These are phyloP conservation scores for Thunnus albacares DNA, from an alignment of 2,797 vertebrate genomes.

Conservation along the genomic window DNA sequence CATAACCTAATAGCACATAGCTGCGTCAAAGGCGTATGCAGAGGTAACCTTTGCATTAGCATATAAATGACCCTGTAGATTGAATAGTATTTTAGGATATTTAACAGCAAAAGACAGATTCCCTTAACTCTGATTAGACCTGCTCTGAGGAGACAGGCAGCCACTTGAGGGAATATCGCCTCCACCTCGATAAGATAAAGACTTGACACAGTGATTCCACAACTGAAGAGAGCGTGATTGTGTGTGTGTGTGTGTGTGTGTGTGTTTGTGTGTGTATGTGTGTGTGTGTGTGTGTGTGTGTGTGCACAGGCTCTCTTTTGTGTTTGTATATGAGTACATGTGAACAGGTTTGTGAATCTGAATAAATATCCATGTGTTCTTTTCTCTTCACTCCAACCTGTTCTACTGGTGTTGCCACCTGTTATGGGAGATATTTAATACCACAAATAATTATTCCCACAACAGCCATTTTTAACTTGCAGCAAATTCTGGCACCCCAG, in stretches of 20 bases:
- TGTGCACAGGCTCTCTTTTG: slow-evolving; percentile 4
- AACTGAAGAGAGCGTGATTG: slow-evolving; percentile 40
- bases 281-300: slow-evolving; percentile 28
- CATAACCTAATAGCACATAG: slow-evolving; percentile 60
- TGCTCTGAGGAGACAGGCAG: slow-evolving; percentile 71
- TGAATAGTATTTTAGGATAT: slow-evolving; percentile 86
- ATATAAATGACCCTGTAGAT: slow-evolving; percentile 88
- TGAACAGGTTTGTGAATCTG: slow-evolving; percentile 32
- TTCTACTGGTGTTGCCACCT: not conserved
- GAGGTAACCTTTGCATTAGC: slow-evolving; percentile 86
- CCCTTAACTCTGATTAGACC: slow-evolving; percentile 78
- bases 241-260: slow-evolving; percentile 28
- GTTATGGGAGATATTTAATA: slow-evolving; percentile 10
- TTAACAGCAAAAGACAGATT: slow-evolving; percentile 83
- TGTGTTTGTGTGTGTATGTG: slow-evolving; percentile 32
- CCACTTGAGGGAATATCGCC: slow-evolving; percentile 80
- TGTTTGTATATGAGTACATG: slow-evolving; percentile 32
- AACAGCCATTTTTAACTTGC: slow-evolving; percentile 16
- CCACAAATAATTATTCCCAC: slow-evolving; percentile 12
- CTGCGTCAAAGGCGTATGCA: slow-evolving; percentile 74
- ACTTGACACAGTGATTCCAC: slow-evolving; percentile 73
- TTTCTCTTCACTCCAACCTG: slow-evolving; percentile 5
- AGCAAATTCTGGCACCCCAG: slow-evolving; percentile 1
- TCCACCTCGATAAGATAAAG: slow-evolving; percentile 82
- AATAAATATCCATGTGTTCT: slow-evolving; percentile 33